Percentiles rank a stretch among this genome's conserved stretches.
Conservation (phyloP, 2,888 invertebrate species). For the Bhutanitis thaidina region DNA sequence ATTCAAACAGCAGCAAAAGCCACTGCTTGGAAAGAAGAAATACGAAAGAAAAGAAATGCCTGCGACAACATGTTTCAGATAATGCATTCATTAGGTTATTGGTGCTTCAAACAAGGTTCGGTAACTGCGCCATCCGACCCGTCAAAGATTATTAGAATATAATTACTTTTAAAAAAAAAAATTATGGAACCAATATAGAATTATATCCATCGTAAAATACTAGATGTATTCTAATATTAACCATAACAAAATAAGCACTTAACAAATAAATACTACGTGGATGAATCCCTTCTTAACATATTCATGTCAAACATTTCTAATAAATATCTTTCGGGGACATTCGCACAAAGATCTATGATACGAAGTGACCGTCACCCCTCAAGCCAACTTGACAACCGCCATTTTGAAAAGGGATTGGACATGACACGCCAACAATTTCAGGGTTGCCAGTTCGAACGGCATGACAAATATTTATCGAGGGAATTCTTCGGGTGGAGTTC, state of each 20-base stretch:
- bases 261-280: slow-evolving; percentile 21
- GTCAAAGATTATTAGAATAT: no score
- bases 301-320: slow-evolving; percentile 50
- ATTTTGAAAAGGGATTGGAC: slow-evolving; percentile 75
- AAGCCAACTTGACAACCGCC: slow-evolving; percentile 45
- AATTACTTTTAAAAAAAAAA: no score
- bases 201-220: no score
- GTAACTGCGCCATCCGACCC: no score
- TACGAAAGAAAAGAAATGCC: no score
- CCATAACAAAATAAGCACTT: background rate
- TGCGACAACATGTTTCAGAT: no score
- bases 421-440: slow-evolving; percentile 51
- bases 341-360: slow-evolving; percentile 44
- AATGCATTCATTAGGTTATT: no score
- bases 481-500: slow-evolving; percentile 39
- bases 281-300: slow-evolving; percentile 26
- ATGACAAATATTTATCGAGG: slow-evolving; percentile 52
- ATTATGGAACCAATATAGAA: no score
- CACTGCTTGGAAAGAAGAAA: no score
- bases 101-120: no score
- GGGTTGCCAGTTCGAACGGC: slow-evolving; percentile 48
- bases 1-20: no score
- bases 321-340: slow-evolving; percentile 56
- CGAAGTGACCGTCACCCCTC: slow-evolving; percentile 57
- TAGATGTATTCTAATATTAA: no score